phyloP scores from a whole-genome alignment of 1,140 invertebrate species.

The Ptiloglossa arizonensis region DNA sequence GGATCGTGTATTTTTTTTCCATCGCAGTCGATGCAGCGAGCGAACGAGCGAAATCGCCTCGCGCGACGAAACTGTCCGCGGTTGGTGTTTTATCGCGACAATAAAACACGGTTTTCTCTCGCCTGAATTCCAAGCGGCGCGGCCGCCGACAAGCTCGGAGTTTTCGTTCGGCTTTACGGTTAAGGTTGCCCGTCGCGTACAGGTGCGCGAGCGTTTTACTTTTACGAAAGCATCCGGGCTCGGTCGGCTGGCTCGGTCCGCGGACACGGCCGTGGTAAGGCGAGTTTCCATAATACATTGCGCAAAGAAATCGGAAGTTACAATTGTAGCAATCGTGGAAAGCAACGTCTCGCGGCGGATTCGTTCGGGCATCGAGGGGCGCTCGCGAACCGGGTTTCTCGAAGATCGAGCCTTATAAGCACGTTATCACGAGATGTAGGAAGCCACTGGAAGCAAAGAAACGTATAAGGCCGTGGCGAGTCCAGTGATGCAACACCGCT shows the following conservation, averaged over 20 bases:
- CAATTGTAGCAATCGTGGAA: constrained; percentile 45
- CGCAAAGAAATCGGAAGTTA: constrained; percentile 45
- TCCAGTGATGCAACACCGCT: constrained; percentile 63
- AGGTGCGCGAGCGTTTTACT: constrained; percentile 22
- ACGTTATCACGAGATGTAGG: constrained; percentile 67
- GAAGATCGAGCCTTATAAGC: constrained; percentile 68
- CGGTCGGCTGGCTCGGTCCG: not conserved
- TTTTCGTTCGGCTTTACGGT: constrained; percentile 1
- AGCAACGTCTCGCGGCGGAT: constrained; percentile 29
- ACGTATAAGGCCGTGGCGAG: constrained; percentile 62
- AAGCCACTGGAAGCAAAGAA: constrained; percentile 64
- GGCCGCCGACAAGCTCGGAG: too few relatives aligned
- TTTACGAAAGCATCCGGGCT: constrained; percentile 21
- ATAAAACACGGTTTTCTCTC: not conserved
- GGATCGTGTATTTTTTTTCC: too few relatives aligned
- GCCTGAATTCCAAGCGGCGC: not conserved
- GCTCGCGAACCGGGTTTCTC: constrained; percentile 46
- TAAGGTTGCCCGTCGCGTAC: not conserved
- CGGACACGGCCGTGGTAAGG: not conserved
- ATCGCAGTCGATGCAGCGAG: too few relatives aligned
- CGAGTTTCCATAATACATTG: constrained; percentile 27
- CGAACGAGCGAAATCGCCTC: too few relatives aligned
- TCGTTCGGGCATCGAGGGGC: constrained; percentile 9
- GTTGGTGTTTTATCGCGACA: constrained; percentile 1
- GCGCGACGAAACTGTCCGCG: too few relatives aligned